Conservation (phyloP, 2,888 invertebrate genomes). For the Amblyjoppa fuscipennis region DNA sequence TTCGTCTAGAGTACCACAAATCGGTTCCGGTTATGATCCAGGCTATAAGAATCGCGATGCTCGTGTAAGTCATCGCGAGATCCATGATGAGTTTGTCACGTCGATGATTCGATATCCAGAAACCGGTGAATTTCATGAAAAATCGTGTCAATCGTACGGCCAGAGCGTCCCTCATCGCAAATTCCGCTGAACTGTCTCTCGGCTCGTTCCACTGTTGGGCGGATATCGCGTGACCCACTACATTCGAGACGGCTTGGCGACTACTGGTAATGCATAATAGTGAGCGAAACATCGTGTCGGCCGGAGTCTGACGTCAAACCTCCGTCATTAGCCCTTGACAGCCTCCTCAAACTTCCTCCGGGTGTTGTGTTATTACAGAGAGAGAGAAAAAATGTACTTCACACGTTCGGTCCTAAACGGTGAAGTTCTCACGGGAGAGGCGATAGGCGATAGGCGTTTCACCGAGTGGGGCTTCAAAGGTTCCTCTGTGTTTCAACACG, state of each 20-base stretch:
- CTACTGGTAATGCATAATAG: constrained; percentile 45
- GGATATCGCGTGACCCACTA: constrained; percentile 34
- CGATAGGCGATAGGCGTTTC: background rate
- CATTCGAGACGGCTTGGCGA: constrained; percentile 33
- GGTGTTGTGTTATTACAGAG: background rate
- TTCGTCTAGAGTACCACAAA: constrained; percentile 57
- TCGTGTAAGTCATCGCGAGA: constrained; percentile 56
- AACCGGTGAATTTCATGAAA: constrained; percentile 68
- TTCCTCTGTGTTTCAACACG: background rate
- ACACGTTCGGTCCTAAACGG: background rate
- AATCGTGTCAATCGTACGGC: constrained; percentile 66
- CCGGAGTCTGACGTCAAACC: constrained; percentile 12
- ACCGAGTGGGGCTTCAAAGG: background rate
- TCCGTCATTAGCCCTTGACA: background rate
- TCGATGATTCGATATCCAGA: constrained; percentile 64
- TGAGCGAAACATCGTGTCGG: background rate
- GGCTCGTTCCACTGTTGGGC: background rate
- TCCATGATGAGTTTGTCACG: constrained; percentile 51
- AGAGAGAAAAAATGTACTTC: background rate
- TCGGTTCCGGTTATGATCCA: constrained; percentile 51
- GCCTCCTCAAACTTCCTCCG: background rate
- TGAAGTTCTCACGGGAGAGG: background rate
- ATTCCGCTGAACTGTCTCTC: constrained; percentile 4
- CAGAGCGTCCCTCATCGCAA: constrained; percentile 5
- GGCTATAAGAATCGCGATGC: constrained; percentile 50